phyloP scores from a whole-genome alignment of 2,113 vertebrate species.

The Pseudopodoces humilis region DNA sequence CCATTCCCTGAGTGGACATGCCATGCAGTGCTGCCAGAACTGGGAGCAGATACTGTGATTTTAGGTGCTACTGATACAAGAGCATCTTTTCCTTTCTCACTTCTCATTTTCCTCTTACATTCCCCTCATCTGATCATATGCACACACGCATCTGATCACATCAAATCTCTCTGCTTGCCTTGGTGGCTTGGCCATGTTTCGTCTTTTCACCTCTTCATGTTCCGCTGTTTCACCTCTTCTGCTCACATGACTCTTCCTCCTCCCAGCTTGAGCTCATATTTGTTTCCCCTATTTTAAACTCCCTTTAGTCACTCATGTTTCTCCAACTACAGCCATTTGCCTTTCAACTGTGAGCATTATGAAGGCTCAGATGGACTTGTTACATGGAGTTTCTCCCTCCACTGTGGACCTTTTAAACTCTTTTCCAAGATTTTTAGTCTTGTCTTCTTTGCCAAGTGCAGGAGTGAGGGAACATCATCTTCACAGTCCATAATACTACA shows the following conservation, averaged over 20 bases:
- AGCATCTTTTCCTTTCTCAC: background rate
- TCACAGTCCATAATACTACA: background rate
- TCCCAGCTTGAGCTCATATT: background rate
- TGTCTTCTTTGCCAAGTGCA: background rate
- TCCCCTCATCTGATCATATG: background rate
- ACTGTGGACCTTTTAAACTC: background rate
- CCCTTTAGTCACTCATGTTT: background rate
- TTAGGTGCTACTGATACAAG: background rate
- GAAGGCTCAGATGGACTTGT: background rate
- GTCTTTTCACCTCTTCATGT: background rate
- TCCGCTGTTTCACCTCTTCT: background rate
- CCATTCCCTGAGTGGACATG: background rate
- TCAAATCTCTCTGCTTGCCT: background rate
- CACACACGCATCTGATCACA: background rate
- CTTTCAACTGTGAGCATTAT: background rate
- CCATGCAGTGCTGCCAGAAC: background rate
- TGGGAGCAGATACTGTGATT: background rate
- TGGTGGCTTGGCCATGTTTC: background rate
- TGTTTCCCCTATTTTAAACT: background rate
- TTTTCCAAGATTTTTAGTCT: background rate
- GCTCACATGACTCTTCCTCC: background rate
- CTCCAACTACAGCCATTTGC: background rate
- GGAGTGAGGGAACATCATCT: background rate
- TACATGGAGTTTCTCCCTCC: background rate
- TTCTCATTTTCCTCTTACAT: background rate